Evolutionary conservation across 2,113 vertebrate genomes (phyloP).

Genomic region (Austrofundulus limnaeus): DNA sequence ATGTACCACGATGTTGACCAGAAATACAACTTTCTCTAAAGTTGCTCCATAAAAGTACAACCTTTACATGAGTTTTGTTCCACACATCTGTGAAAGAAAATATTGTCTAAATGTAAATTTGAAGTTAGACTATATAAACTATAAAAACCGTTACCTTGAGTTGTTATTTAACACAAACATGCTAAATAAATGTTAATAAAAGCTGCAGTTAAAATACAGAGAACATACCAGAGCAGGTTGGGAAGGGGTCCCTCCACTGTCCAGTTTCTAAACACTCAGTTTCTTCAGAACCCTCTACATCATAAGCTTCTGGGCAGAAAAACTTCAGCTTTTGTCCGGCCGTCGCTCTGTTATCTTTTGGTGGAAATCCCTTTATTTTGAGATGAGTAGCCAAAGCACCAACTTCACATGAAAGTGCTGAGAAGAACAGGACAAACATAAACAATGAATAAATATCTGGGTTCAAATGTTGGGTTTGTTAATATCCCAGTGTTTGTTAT

Average conservation of each 20-base stretch:
- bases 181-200: too few species aligned
- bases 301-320: constrained; percentile 64
- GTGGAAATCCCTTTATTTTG: background rate
- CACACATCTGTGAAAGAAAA: too few species aligned
- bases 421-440: background rate
- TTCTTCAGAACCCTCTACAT: constrained; percentile 65
- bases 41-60: too few species aligned
- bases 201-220: background rate
- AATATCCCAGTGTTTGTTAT: too few species aligned
- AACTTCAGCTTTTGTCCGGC: constrained; percentile 79
- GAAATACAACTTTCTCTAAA: too few species aligned
- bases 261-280: constrained; percentile 76
- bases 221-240: constrained; percentile 80
- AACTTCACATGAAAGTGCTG: background rate
- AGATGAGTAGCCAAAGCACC: background rate
- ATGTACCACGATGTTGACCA: too few species aligned
- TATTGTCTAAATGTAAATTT: too few species aligned
- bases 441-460: background rate
- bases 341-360: constrained; percentile 48
- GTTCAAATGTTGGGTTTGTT: too few species aligned
- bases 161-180: too few species aligned
- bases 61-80: too few species aligned
- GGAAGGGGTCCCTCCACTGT: constrained; percentile 74
- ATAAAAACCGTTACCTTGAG: too few species aligned
- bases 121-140: too few species aligned